Base-by-base conservation (phyloP, 35 echinoderm and acorn worm genomes). In the Ophiothrix spiculata region DNA sequence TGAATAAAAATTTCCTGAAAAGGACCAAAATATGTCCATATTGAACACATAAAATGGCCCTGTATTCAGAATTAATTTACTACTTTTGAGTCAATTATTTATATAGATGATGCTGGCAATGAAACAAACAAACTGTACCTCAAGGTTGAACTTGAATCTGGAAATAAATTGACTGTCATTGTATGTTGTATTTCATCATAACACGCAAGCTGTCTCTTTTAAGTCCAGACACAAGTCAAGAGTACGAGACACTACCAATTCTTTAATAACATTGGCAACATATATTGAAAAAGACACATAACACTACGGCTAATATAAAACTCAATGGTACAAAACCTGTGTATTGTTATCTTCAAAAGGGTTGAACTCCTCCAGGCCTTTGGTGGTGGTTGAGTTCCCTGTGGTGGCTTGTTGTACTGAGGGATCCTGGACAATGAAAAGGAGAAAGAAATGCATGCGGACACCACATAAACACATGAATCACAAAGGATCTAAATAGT, bases 261-360 rank as follows among this genome's bases (percentile, higher is more conserved):
- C n/a, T n/a, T n/a, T n/a, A n/a, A n/a, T n/a, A n/a, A n/a, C n/a
- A n/a, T n/a, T n/a, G n/a, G n/a, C n/a, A n/a, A n/a, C n/a, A n/a
- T n/a, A n/a, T n/a, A n/a, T n/a, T n/a, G n/a, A n/a, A n/a, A n/a
- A n/a, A n/a, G n/a, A n/a, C n/a, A n/a, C n/a, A n/a, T n/a, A n/a
- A n/a, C 35, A 42, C 23, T 39, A 39, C 21, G 45, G 45, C 25
- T 25, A 69, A 69, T n/a, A 69, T 2, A 25, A 69, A n/a, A n/a
- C 21, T 84, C 64, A 60, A 77, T 13, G 39, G 31, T 81, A 83
- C 31, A 75, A 33, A 64, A 93, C 87, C 91, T 93, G 94, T 87
- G 75, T 93, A 78, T 97, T 97, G 60, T 73, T 83, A 46, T 89
- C 96, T 90, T 91, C 96, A 99, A 98, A 99, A 54, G 96, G 96